These are phyloP conservation scores for Eubasilissa regina DNA, from an alignment of 1,140 invertebrate genomes.

Conservation along the genomic window DNA sequence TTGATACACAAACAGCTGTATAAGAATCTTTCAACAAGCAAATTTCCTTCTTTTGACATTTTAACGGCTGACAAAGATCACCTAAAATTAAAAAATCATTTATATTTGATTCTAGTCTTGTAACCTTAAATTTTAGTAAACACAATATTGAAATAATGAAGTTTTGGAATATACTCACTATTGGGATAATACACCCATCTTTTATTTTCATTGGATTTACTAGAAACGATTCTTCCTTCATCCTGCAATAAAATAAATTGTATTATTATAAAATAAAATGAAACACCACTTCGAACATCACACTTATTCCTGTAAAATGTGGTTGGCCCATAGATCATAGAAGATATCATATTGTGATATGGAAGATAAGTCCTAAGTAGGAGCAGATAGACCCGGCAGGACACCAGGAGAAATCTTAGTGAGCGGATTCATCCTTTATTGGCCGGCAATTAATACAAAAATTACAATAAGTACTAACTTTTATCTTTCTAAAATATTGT, in stretches of 20 bases:
- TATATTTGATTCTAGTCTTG: not conserved
- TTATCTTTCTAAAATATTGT: no score
- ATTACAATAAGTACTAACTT: no score
- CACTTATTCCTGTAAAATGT: no score
- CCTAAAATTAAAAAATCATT: slow-evolving; percentile 71
- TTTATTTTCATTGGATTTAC: slow-evolving; percentile 73
- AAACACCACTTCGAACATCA: no score
- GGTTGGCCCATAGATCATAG: no score
- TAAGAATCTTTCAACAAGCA: slow-evolving; percentile 89
- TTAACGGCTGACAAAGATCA: slow-evolving; percentile 87
- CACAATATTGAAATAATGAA: not conserved
- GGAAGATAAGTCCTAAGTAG: no score
- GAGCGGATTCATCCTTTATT: no score
- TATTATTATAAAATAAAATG: not conserved
- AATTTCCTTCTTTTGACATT: slow-evolving; percentile 90
- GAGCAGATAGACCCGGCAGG: no score
- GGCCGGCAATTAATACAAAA: no score
- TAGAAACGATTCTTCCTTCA: slow-evolving; percentile 50
- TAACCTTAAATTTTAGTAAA: not conserved
- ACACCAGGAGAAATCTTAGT: no score
- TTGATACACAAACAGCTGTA: slow-evolving; percentile 90
- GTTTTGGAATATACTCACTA: slow-evolving; percentile 74
- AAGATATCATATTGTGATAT: no score
- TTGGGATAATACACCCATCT: slow-evolving; percentile 84
- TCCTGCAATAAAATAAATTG: slow-evolving; percentile 49